Evolutionary conservation across 2,113 vertebrate genomes (phyloP), one percentile per base, ranked within the genome.

Genomic region (Myotis davidii): DNA sequence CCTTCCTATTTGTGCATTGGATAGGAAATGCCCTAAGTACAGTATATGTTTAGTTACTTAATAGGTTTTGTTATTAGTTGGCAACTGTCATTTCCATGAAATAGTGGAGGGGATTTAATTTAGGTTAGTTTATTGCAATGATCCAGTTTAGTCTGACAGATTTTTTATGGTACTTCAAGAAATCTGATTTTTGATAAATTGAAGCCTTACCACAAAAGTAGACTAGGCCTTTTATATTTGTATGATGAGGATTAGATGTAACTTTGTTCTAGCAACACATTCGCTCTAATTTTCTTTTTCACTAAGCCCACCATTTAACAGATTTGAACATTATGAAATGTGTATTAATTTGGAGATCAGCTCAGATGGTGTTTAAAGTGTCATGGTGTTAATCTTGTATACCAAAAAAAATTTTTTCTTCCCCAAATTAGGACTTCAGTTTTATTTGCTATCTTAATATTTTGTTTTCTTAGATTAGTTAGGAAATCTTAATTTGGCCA

Each of bases 401-500:
- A n/a, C 82, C 59, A 85, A 70, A 52, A 82, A 4, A 18, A 23
- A 92, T 88, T 67, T 81, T 67, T 82, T 17, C 61, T 81, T 59
- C 78, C 93, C 83, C 8, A 76, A 92, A 96, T 85, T 96, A 95
- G 88, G 59, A 23, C 82, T 96, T 87, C 90, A 78, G 45, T 97
- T 94, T 92, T 97, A 91, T 96, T 97, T 94, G 91, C 77, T 95
- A 74, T 91, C 92, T 95, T 20, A 45, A 39, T 94, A 91, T 45
- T 90, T 94, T 92, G 76, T 79, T 97, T 97, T 95, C 59, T 84
- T 93, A 93, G 76, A 61, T 96, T 95, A 97, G 79, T 7, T 79
- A 78, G 64, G 18, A 14, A 97, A 48, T 96, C 87, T 94, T 97
- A 93, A 76, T 94, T 97, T 97, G 85, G 88, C 96, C 95, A 95